These are phyloP conservation scores for Torymus texanus DNA, from an alignment of 2,888 invertebrate species.

Conservation along the genomic window DNA sequence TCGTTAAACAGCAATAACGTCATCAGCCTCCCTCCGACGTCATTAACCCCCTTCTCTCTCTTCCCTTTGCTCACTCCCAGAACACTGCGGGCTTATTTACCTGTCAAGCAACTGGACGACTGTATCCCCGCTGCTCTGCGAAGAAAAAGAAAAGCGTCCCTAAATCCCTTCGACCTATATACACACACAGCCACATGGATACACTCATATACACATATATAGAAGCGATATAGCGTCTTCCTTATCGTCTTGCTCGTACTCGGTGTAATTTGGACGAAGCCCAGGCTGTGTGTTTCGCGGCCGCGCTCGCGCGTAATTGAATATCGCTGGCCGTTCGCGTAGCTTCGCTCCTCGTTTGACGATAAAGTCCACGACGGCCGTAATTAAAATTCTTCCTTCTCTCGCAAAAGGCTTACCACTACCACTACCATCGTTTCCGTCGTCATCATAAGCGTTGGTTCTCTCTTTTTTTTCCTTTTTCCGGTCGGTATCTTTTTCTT, in stretches of 20 bases:
- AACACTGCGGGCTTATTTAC: constrained; percentile 5
- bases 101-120: neutral
- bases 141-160: constrained; percentile 8
- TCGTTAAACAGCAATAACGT: too few species aligned
- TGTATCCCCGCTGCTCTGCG: neutral
- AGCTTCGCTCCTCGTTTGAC: neutral
- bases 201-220: neutral
- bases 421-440: too few species aligned
- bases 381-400: constrained; percentile 50
- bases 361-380: constrained; percentile 33
- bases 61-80: neutral
- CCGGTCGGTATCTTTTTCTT: neutral
- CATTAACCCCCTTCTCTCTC: too few species aligned
- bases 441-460: neutral
- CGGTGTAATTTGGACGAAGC: constrained; percentile 22
- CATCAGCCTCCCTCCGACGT: too few species aligned
- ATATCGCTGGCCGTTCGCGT: constrained; percentile 15
- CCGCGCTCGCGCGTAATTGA: constrained; percentile 31
- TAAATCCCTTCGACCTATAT: constrained; percentile 12
- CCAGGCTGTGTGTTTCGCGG: constrained; percentile 7
- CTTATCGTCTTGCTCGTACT: neutral
- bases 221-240: too few species aligned
- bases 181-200: neutral
- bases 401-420: constrained; percentile 7
- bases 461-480: neutral